Evolutionary conservation across 2,888 invertebrate species (phyloP).

Genomic region (Chaetogeoica ovagalla): DNA sequence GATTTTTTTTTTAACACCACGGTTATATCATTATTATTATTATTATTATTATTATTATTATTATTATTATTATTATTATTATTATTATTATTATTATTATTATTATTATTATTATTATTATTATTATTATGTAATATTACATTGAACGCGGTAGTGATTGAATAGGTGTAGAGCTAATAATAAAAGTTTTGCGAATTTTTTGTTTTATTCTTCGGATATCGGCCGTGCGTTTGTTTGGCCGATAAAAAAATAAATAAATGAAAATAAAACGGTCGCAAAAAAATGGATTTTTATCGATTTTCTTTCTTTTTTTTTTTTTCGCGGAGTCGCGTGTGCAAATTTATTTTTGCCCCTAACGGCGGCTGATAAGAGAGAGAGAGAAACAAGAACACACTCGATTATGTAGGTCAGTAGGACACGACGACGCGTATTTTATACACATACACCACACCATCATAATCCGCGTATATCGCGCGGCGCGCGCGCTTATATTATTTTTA

Average conservation of each 20-base stretch:
- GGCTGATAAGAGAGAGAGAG: constrained; percentile 34
- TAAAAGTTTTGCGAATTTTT: constrained; percentile 17
- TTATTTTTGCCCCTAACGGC: constrained; percentile 7
- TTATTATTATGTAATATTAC: too few species aligned
- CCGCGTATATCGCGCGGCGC: too few species aligned
- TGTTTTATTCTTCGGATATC: not conserved
- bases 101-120: too few species aligned
- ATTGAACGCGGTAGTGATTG: too few species aligned
- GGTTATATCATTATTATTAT: too few species aligned
- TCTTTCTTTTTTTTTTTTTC: too few species aligned
- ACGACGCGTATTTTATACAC: not conserved
- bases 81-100: too few species aligned
- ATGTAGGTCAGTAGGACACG: constrained; percentile 51
- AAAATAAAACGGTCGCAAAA: constrained; percentile 14
- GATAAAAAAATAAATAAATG: constrained; percentile 5
- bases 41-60: too few species aligned
- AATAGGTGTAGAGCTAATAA: not conserved
- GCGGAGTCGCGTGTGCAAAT: constrained; percentile 31
- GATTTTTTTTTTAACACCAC: too few species aligned
- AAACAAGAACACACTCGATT: constrained; percentile 44
- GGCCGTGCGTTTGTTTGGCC: not conserved
- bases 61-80: too few species aligned
- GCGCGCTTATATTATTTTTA: constrained; percentile 8
- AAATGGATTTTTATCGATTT: constrained; percentile 38
- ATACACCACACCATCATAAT: constrained; percentile 23